A percentile compares a stretch with the other conserved stretches of the same genome.
Conservation (phyloP, 1,140 invertebrate species). For the Bombus picipes region DNA sequence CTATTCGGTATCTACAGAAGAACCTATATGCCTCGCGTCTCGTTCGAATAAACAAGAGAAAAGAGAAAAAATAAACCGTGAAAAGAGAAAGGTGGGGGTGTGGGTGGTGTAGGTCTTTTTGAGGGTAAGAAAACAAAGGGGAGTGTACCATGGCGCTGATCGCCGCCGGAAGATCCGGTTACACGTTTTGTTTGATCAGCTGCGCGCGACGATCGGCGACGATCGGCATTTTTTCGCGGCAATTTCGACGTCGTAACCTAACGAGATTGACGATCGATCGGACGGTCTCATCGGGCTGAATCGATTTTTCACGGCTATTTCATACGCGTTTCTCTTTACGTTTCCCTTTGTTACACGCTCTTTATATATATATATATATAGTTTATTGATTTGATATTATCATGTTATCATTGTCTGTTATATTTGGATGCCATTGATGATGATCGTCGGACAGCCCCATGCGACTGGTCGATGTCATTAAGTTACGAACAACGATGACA, state of each 20-base stretch:
- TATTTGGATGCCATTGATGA: slow-evolving; percentile 15
- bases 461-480: slow-evolving; percentile 49
- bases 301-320: background rate
- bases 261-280: slow-evolving; percentile 38
- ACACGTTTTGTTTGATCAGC: slow-evolving; percentile 33
- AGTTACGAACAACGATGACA: slow-evolving; percentile 66
- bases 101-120: background rate
- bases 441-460: slow-evolving; percentile 49
- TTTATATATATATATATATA: background rate
- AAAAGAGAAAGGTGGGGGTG: background rate
- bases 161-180: slow-evolving; percentile 23
- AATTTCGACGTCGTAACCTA: slow-evolving; percentile 28
- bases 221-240: slow-evolving; percentile 37
- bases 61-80: slow-evolving; percentile 59
- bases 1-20: slow-evolving; percentile 82
- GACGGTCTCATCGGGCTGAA: slow-evolving; percentile 17
- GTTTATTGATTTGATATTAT: slow-evolving; percentile 23
- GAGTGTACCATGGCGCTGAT: slow-evolving; percentile 8
- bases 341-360: background rate
- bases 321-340: slow-evolving; percentile 18
- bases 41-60: slow-evolving; percentile 71
- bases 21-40: slow-evolving; percentile 73
- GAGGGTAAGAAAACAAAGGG: background rate
- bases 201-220: slow-evolving; percentile 32
- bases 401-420: background rate